phyloP scores from a whole-genome alignment of 2,113 vertebrate species.

The Pungitius pungitius region DNA sequence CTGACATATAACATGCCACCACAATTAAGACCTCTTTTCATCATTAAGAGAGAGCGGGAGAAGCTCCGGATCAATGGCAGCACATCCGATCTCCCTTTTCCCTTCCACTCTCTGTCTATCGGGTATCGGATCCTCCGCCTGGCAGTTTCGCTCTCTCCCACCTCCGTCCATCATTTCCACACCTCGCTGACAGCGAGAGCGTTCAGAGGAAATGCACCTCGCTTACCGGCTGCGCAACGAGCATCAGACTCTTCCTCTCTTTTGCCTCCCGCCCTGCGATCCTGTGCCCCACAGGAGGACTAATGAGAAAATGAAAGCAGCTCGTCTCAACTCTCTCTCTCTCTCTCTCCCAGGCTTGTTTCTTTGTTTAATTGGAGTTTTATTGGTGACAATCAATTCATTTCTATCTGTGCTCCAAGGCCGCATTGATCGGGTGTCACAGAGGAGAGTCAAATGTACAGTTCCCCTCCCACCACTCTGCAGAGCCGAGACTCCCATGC shows the following conservation, averaged over 20 bases:
- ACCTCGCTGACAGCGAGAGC: constrained; percentile 39
- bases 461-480: constrained; percentile 54
- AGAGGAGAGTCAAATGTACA: constrained; percentile 69
- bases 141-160: constrained; percentile 37
- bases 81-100: constrained; percentile 34
- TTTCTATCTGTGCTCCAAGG: constrained; percentile 73
- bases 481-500: constrained; percentile 41
- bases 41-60: constrained; percentile 45
- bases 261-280: neutral
- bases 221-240: constrained; percentile 21
- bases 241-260: constrained; percentile 39
- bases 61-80: constrained; percentile 64
- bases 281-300: constrained; percentile 48
- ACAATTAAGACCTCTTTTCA: constrained; percentile 75
- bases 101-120: constrained; percentile 32
- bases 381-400: constrained; percentile 84
- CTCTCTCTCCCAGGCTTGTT: constrained; percentile 67
- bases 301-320: constrained; percentile 72
- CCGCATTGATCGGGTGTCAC: constrained; percentile 81
- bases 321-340: constrained; percentile 59
- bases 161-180: constrained; percentile 52
- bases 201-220: constrained; percentile 52
- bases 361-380: constrained; percentile 84
- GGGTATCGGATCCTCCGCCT: constrained; percentile 37
- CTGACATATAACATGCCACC: constrained; percentile 62